Evolutionary conservation across 2,113 vertebrate species (phyloP).

Genomic region (Collichthys lucidus): DNA sequence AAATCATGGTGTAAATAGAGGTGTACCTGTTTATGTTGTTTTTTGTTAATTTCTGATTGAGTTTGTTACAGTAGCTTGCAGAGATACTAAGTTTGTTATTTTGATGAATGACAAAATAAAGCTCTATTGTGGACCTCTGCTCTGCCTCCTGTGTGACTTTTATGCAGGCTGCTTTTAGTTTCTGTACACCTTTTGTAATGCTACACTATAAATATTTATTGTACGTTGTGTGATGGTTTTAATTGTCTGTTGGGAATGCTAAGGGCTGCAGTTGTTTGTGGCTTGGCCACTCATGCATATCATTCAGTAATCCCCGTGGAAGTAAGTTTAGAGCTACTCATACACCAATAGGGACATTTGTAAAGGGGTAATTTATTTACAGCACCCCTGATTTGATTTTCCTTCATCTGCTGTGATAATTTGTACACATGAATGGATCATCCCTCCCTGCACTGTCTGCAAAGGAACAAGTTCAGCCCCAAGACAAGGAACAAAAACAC

Average conservation of each 20-base stretch:
- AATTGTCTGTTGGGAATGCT: background rate
- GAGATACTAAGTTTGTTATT: constrained; percentile 80
- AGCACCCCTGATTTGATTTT: background rate
- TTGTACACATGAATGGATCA: background rate
- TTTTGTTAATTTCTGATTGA: constrained; percentile 61
- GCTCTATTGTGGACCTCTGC: constrained; percentile 79
- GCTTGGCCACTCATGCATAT: constrained; percentile 41
- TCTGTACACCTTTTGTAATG: background rate
- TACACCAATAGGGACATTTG: background rate
- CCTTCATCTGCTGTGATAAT: background rate
- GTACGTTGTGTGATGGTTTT: background rate
- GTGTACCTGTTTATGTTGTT: constrained; percentile 58
- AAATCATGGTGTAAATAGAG: constrained; percentile 76
- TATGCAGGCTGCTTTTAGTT: background rate
- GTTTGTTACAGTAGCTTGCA: constrained; percentile 83
- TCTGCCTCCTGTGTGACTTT: constrained; percentile 53
- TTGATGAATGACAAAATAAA: constrained; percentile 82
- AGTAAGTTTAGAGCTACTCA: background rate
- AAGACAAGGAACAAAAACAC: background rate
- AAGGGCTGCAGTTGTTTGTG: constrained; percentile 10
- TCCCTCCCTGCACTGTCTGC: background rate
- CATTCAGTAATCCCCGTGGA: constrained; percentile 19
- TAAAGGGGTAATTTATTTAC: background rate
- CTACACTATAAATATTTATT: background rate
- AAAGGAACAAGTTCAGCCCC: background rate